A percentile compares a stretch with the other conserved stretches of the same genome.
phyloP scores from a whole-genome alignment of 2,797 vertebrate species.

The Poecilia gillii region DNA sequence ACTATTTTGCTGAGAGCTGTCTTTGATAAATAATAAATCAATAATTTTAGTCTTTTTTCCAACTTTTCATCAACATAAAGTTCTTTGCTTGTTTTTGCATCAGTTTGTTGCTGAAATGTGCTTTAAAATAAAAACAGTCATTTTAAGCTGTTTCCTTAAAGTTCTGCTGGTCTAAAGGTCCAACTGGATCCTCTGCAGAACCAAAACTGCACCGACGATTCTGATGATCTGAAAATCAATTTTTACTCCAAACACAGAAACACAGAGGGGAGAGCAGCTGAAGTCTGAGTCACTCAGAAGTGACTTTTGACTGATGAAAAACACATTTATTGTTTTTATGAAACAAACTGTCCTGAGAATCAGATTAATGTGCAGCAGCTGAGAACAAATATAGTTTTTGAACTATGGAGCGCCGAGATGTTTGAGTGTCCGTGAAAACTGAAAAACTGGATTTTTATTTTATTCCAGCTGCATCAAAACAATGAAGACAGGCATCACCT shows the following conservation, averaged over 20 bases:
- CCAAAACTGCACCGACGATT: background rate
- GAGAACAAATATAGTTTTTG: background rate
- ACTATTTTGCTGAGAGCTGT: too few relatives aligned
- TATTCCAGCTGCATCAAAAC: too few relatives aligned
- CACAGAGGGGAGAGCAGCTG: background rate
- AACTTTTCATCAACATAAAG: too few relatives aligned
- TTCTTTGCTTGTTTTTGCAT: too few relatives aligned
- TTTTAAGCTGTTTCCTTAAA: background rate
- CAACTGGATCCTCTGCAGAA: background rate
- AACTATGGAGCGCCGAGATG: background rate
- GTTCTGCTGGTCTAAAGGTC: background rate
- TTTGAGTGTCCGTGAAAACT: background rate
- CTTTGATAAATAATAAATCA: too few relatives aligned
- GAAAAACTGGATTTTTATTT: background rate
- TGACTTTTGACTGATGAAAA: background rate
- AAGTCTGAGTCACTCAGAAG: background rate
- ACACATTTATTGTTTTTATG: background rate
- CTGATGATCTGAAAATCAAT: too few relatives aligned
- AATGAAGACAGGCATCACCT: too few relatives aligned
- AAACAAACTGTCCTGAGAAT: background rate
- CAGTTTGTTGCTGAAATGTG: too few relatives aligned
- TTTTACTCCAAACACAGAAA: background rate
- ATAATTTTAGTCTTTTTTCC: too few relatives aligned
- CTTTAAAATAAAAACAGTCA: too few relatives aligned
- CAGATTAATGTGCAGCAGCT: background rate